Evolutionary conservation across 2,888 invertebrate species (phyloP).

Genomic region (Cryptosula pallasiana): DNA sequence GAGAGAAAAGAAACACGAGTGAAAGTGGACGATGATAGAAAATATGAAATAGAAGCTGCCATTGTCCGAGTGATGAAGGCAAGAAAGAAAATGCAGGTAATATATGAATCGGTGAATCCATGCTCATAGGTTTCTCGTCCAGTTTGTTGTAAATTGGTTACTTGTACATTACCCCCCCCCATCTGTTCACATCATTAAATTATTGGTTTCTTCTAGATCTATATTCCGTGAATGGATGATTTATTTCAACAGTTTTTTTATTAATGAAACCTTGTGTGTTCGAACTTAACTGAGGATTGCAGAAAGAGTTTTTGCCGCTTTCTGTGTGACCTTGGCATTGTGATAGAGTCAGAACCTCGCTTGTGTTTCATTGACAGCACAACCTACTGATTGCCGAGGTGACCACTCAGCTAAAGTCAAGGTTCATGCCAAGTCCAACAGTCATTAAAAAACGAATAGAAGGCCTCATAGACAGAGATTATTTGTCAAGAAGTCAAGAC

Average conservation of each 20-base stretch:
- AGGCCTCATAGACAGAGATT: slow-evolving; percentile 97
- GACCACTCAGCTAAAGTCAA: slow-evolving; percentile 89
- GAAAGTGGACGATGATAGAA: slow-evolving; percentile 97
- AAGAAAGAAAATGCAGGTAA: slow-evolving; percentile 74
- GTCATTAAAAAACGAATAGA: slow-evolving; percentile 99
- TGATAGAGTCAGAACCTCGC: too few species aligned
- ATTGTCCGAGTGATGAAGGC: slow-evolving; percentile 99
- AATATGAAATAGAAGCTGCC: slow-evolving; percentile 98
- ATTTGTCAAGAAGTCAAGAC: slow-evolving; percentile 92
- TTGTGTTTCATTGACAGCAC: slow-evolving; percentile 32
- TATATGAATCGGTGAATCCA: too few species aligned
- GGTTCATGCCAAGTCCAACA: slow-evolving; percentile 95
- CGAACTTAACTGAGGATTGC: too few species aligned
- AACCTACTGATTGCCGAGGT: slow-evolving; percentile 52
- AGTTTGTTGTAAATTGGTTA: too few species aligned
- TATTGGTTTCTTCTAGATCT: too few species aligned
- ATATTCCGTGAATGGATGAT: not conserved
- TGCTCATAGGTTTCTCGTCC: too few species aligned
- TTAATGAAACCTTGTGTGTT: too few species aligned
- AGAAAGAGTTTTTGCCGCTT: too few species aligned
- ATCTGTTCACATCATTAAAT: too few species aligned
- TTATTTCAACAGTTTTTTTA: too few species aligned
- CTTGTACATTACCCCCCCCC: too few species aligned
- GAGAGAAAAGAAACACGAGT: slow-evolving; percentile 94
- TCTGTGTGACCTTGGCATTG: too few species aligned